phyloP scores from a whole-genome alignment of 92 coral and sea anemone species.

The Parazoanthus darwini region DNA sequence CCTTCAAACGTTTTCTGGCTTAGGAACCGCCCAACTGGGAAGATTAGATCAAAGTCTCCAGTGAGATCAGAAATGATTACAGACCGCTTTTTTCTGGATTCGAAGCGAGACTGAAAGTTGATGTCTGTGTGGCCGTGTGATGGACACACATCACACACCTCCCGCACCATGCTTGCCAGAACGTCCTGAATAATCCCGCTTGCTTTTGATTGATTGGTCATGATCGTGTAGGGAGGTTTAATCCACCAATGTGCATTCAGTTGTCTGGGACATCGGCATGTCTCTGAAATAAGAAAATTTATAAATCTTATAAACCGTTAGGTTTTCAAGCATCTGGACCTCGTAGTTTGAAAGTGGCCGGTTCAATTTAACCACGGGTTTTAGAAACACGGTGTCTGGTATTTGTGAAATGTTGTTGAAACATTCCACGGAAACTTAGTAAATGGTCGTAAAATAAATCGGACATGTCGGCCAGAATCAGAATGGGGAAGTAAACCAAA shows the following conservation, averaged over 20 bases:
- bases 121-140: slow-evolving; percentile 43
- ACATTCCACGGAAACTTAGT: too few relatives aligned
- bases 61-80: background rate
- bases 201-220: slow-evolving; percentile 17
- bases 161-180: slow-evolving; percentile 36
- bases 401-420: too few relatives aligned
- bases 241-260: slow-evolving; percentile 60
- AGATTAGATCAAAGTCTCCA: slow-evolving; percentile 2
- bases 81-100: background rate
- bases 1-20: background rate
- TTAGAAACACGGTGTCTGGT: too few relatives aligned
- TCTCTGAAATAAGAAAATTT: slow-evolving; percentile 39
- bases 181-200: slow-evolving; percentile 61
- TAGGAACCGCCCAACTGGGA: slow-evolving; percentile 18
- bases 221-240: slow-evolving; percentile 56
- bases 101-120: background rate
- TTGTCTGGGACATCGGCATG: slow-evolving; percentile 71
- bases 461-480: too few relatives aligned
- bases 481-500: too few relatives aligned
- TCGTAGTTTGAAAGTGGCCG: too few relatives aligned
- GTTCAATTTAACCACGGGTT: too few relatives aligned
- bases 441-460: too few relatives aligned
- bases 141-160: slow-evolving; percentile 56
- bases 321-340: too few relatives aligned
- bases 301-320: background rate